Evolutionary conservation across 2,797 vertebrate species (phyloP).

Genomic region (Molossus alvarezi): DNA sequence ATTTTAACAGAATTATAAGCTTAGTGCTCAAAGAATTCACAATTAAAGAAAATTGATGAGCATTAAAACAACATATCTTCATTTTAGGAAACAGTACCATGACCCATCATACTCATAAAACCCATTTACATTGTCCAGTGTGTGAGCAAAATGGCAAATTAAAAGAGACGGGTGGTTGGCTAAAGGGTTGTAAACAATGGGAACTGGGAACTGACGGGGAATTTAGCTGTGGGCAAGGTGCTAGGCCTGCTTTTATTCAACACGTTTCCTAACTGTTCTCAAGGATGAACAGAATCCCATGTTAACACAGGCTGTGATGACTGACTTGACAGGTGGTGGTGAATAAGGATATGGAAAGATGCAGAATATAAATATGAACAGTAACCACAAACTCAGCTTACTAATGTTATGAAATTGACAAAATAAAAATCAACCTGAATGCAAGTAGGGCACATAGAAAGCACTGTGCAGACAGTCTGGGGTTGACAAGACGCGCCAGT

Average conservation of each 20-base stretch:
- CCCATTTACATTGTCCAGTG: conserved; percentile 60
- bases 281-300: neutral
- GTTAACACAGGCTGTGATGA: neutral
- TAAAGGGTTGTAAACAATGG: conserved; percentile 65
- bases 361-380: neutral
- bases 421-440: conserved; percentile 22
- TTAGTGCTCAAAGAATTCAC: conserved; percentile 33
- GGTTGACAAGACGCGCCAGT: neutral
- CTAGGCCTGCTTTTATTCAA: conserved; percentile 25
- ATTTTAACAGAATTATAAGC: conserved; percentile 77
- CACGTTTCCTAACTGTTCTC: neutral
- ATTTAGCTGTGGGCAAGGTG: conserved; percentile 64
- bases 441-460: neutral
- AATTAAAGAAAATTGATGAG: neutral
- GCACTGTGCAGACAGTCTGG: neutral
- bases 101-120: conserved; percentile 67
- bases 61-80: conserved; percentile 65
- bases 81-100: conserved; percentile 70
- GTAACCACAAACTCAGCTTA: conserved; percentile 20
- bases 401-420: neutral
- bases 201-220: conserved; percentile 59
- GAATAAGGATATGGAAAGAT: neutral
- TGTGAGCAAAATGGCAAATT: conserved; percentile 69
- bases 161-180: conserved; percentile 55
- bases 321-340: conserved; percentile 18